These are phyloP conservation scores for Clarias gariepinus DNA, from an alignment of 2,113 vertebrate genomes.

Conservation along the genomic window DNA sequence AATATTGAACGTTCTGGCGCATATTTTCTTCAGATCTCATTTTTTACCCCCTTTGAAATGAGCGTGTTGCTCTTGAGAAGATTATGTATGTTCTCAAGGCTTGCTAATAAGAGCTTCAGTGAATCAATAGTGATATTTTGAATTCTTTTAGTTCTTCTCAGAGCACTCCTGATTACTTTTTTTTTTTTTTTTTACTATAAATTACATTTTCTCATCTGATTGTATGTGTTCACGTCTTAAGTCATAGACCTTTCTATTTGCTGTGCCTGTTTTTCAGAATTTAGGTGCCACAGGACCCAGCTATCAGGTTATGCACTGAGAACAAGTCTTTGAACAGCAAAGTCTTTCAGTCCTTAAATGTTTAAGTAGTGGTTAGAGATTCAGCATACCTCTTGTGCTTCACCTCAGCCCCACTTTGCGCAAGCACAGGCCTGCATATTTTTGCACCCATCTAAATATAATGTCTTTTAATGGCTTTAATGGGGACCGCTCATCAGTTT, in stretches of 20 bases:
- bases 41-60: constrained; percentile 17
- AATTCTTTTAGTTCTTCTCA: constrained; percentile 38
- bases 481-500: constrained; percentile 36
- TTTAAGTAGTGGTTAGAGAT: constrained; percentile 11
- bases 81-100: constrained; percentile 20
- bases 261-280: neutral
- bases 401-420: neutral
- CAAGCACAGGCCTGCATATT: constrained; percentile 29
- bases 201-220: neutral
- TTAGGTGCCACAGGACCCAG: neutral
- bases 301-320: neutral
- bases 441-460: constrained; percentile 12
- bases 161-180: constrained; percentile 36
- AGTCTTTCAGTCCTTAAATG: neutral
- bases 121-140: constrained; percentile 44
- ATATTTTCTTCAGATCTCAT: constrained; percentile 11
- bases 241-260: constrained; percentile 25
- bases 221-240: constrained; percentile 12
- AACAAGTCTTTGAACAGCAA: constrained; percentile 17
- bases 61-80: constrained; percentile 21
- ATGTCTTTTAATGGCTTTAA: constrained; percentile 45
- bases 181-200: constrained; percentile 17
- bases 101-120: constrained; percentile 22
- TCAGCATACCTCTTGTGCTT: neutral
- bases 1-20: constrained; percentile 17